phyloP scores from a whole-genome alignment of 2,888 invertebrate species.

The Volucella bombylans region DNA sequence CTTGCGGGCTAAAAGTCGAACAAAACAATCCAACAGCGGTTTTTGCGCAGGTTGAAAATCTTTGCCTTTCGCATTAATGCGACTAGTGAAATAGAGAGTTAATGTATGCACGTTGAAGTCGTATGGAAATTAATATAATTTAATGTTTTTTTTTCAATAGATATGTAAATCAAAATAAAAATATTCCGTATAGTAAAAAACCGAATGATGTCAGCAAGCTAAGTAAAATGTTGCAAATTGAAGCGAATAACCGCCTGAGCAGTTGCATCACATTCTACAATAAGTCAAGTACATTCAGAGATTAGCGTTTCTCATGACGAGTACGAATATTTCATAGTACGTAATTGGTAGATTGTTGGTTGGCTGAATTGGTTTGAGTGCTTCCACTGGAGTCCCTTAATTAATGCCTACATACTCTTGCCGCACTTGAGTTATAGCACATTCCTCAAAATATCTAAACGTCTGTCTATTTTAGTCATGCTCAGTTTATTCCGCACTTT shows the following conservation, averaged over 20 bases:
- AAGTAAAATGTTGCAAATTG: background rate
- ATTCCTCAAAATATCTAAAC: background rate
- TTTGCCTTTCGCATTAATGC: background rate
- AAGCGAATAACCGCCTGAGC: background rate
- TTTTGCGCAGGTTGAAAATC: conserved; percentile 13
- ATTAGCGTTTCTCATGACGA: conserved; percentile 5
- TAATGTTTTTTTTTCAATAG: background rate
- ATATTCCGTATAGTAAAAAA: background rate
- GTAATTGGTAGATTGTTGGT: conserved; percentile 1
- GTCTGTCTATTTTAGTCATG: conserved; percentile 4
- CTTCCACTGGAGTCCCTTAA: conserved; percentile 8
- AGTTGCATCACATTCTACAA: background rate
- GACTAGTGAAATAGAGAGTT: background rate
- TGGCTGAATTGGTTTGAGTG: background rate
- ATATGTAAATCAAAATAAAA: background rate
- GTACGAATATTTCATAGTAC: conserved; percentile 3
- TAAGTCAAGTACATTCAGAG: background rate
- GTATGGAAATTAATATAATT: background rate
- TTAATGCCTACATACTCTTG: conserved; percentile 15
- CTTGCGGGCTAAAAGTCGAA: background rate
- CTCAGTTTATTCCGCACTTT: background rate
- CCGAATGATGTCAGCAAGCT: conserved; percentile 9
- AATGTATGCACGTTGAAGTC: background rate
- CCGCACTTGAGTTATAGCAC: background rate
- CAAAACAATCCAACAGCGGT: background rate